Base-by-base conservation (phyloP, 1,140 invertebrate genomes). In the Euura lappo region DNA sequence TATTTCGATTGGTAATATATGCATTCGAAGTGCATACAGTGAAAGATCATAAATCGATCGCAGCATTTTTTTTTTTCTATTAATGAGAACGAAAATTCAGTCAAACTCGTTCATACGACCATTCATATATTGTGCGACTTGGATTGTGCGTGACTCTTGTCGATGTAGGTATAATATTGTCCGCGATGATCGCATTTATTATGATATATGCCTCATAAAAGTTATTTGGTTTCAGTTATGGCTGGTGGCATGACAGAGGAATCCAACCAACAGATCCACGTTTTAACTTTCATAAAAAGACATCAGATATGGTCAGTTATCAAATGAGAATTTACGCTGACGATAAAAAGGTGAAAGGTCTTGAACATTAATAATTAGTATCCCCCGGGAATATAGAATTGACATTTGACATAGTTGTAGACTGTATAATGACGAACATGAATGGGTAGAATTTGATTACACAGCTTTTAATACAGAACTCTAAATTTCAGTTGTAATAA, bases 241-340 rank as follows among this genome's bases (percentile, higher is more conserved):
- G 85, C 3, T 86, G 85, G 85, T 86, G 84, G 83, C 80, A 86
- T 71, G 80, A 84, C 74, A 79, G 65, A 65, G 82, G 79, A 7
- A 81, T 84, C 60, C 76, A 75, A 6, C 78, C 81, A 5, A 83
- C 78, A 71, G 79, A 81, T 72, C 68, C 78, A n/a, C 74, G 77
- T 65, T 79, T 85, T 43, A 80, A 85, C 73, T 83, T 79, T 74
- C 85, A 80, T 60, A 85, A 80, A 71, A 80, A 75, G 69, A 85
- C 84, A 0, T 83, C 84, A 42, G 83, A 86, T 11, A 73, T 85
- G n/a, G 79, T 84, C 4, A 80, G 74, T 65, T 79, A 81, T 28
- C 81, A 79, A 64, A 79, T 81, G 75, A 83, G 82, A 72, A 82
- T 83, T 68, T 83, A 84, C 46, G 79, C 80, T 28, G 80, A 84